Conservation (phyloP, 2,113 vertebrate species). For the Archocentrus centrarchus region DNA sequence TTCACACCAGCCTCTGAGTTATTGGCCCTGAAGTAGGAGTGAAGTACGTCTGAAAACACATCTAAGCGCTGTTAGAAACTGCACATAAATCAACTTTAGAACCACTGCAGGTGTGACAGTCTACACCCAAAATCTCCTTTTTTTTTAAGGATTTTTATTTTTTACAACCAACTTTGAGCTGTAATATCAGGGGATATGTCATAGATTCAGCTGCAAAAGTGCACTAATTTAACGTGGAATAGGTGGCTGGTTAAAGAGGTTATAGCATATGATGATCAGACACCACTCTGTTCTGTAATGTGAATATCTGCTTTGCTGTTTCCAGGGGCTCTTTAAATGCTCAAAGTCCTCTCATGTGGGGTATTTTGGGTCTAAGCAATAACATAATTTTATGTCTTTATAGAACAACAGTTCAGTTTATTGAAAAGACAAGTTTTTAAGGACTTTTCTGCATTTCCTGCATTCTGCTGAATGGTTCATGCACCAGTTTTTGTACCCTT, state of each 20-base stretch:
- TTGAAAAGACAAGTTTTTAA: background rate
- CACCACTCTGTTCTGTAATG: background rate
- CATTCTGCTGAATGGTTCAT: background rate
- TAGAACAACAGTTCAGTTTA: background rate
- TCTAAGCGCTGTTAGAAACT: no score
- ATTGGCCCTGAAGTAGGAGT: background rate
- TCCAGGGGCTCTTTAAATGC: background rate
- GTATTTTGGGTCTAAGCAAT: background rate
- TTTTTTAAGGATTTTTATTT: background rate
- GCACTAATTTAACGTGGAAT: background rate
- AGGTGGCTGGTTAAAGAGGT: background rate
- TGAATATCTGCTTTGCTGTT: background rate
- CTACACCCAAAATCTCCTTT: background rate
- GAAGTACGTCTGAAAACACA: background rate
- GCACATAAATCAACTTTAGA: background rate
- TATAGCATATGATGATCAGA: rapidly evolving
- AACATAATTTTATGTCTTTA: background rate
- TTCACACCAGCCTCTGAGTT: background rate
- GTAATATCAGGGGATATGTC: rapidly evolving
- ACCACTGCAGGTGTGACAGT: background rate
- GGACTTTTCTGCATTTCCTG: background rate
- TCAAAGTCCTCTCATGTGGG: background rate
- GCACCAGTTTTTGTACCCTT: background rate
- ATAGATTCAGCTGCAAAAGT: background rate
- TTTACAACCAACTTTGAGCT: background rate